Evolutionary conservation across 2,888 invertebrate species (phyloP).

Genomic region (Phyllotreta striolata): DNA sequence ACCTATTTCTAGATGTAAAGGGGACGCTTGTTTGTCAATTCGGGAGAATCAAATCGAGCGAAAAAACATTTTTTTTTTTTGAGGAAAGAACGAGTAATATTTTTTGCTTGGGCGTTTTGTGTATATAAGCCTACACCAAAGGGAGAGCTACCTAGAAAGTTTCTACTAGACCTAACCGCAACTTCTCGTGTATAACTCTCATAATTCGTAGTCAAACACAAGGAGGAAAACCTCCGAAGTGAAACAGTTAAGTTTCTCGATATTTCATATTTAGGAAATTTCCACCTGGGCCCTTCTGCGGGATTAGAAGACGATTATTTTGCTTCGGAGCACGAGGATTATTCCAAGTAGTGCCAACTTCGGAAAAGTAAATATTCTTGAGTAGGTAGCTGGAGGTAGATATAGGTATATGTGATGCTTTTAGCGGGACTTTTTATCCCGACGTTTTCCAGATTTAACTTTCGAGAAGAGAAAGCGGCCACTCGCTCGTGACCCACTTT

Average conservation of each 20-base stretch:
- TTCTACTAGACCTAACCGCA: conserved; percentile 24
- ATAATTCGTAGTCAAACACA: conserved; percentile 23
- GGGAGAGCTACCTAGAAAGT: conserved; percentile 22
- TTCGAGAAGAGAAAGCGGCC: conserved; percentile 18
- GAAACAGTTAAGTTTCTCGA: conserved; percentile 43
- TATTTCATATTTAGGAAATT: conserved; percentile 55
- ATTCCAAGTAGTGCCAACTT: conserved; percentile 56
- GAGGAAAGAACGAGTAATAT: not conserved
- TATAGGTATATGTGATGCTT: conserved; percentile 35
- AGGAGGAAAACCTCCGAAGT: conserved; percentile 34
- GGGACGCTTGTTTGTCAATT: conserved; percentile 5
- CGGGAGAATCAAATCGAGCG: conserved; percentile 1
- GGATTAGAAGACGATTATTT: conserved; percentile 57
- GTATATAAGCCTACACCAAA: not conserved
- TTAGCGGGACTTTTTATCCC: conserved; percentile 24
- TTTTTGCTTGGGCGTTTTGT: conserved; percentile 7
- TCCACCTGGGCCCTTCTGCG: conserved; percentile 52
- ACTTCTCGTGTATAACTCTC: conserved; percentile 27
- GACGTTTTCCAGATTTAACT: conserved; percentile 23
- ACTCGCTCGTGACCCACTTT: conserved; percentile 4
- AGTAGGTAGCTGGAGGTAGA: conserved; percentile 37
- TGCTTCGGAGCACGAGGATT: conserved; percentile 55
- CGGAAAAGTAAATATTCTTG: conserved; percentile 57
- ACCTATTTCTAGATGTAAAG: conserved; percentile 3
- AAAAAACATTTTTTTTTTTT: conserved; percentile 2